Percentiles rank a stretch among this genome's conserved stretches.
Conservation (phyloP, 64 coral and sea anemone genomes). For the Stichodactyla helianthus region DNA sequence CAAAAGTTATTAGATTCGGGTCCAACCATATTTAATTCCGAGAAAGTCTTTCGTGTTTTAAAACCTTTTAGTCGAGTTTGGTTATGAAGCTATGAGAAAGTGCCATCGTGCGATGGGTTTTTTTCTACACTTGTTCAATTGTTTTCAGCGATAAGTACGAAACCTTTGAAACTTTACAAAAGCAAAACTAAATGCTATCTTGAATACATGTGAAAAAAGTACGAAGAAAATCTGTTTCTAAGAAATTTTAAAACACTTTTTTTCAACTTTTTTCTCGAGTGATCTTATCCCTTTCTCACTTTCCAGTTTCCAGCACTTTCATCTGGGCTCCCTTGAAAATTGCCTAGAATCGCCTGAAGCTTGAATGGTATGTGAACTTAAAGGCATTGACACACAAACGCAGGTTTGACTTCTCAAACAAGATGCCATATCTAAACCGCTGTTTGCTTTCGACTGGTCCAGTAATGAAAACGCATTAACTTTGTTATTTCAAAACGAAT, state of each 20-base stretch:
- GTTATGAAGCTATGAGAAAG: background rate
- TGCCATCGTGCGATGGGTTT: background rate
- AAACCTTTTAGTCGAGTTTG: background rate
- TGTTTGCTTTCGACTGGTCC: background rate
- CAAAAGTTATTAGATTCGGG: background rate
- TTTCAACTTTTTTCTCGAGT: background rate
- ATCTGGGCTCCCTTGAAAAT: no score
- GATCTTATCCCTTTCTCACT: background rate
- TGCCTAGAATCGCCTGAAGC: no score
- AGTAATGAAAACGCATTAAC: background rate
- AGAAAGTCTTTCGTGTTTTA: background rate
- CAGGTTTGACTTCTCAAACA: slow-evolving; percentile 7
- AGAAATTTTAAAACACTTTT: background rate
- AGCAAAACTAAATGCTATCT: background rate
- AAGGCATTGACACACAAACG: background rate
- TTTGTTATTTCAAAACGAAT: slow-evolving; percentile 2
- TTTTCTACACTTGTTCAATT: background rate
- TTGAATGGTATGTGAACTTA: background rate
- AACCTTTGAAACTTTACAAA: background rate
- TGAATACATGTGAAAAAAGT: background rate
- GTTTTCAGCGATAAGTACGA: background rate
- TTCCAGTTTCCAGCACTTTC: background rate
- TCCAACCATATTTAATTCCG: background rate
- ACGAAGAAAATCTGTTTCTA: background rate
- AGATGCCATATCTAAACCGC: background rate